phyloP scores from a whole-genome alignment of 1,140 invertebrate species.

The Cyclina sinensis region DNA sequence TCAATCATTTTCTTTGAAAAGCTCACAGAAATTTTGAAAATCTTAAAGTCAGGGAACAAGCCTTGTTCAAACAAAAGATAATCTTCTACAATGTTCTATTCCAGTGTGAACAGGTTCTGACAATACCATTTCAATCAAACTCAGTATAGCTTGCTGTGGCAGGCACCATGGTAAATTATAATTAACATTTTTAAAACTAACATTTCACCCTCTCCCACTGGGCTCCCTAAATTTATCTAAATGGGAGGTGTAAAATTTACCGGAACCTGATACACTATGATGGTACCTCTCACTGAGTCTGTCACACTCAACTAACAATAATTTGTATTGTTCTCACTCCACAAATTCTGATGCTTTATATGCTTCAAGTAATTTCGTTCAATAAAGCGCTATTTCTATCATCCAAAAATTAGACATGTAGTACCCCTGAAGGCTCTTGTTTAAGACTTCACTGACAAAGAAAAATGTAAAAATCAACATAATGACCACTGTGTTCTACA shows the following conservation, averaged over 20 bases:
- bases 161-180: constrained; percentile 3
- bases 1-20: no score
- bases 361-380: not conserved
- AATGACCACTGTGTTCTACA: not conserved
- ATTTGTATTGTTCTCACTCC: constrained; percentile 25
- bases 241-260: constrained; percentile 25
- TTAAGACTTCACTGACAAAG: not conserved
- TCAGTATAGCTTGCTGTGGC: constrained; percentile 8
- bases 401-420: not conserved
- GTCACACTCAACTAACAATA: constrained; percentile 22
- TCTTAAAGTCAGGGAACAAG: no score
- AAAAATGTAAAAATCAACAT: not conserved
- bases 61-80: no score
- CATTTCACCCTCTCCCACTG: constrained; percentile 35
- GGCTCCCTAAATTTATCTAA: constrained; percentile 34
- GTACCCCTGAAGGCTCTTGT: not conserved
- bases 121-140: not conserved
- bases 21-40: no score
- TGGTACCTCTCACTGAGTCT: constrained; percentile 22
- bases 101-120: not conserved
- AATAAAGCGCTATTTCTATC: not conserved
- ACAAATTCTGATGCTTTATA: not conserved
- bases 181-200: constrained; percentile 55
- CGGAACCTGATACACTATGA: constrained; percentile 13
- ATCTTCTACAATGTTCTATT: no score